Percentiles rank a stretch among this genome's conserved stretches.
Conservation (phyloP, 1,140 invertebrate species). For the Zaprionus davidi region DNA sequence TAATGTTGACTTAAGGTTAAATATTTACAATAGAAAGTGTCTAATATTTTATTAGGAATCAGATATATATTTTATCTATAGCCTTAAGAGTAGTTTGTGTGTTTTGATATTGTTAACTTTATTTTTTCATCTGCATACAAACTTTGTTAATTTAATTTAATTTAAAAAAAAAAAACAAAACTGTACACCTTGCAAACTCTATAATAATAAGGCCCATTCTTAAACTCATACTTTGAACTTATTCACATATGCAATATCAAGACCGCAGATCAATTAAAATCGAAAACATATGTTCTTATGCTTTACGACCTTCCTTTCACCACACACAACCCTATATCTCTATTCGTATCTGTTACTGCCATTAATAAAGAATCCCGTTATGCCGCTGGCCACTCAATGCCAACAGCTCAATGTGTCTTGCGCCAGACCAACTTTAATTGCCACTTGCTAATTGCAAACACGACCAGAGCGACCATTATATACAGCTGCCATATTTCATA, state of each 20-base stretch:
- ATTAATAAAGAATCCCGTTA: conserved; percentile 43
- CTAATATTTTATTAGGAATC: too few relatives aligned
- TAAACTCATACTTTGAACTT: too few relatives aligned
- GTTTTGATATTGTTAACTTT: too few relatives aligned
- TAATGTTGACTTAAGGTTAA: too few relatives aligned
- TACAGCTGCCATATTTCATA: conserved; percentile 75
- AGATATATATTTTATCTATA: too few relatives aligned
- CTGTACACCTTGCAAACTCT: too few relatives aligned
- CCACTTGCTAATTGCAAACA: conserved; percentile 77
- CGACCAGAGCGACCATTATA: conserved; percentile 57
- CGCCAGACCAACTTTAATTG: conserved; percentile 69
- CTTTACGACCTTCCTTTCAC: not conserved
- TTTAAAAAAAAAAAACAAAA: too few relatives aligned
- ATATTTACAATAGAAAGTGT: too few relatives aligned
- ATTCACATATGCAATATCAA: not conserved
- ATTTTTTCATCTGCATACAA: too few relatives aligned
- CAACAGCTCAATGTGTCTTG: conserved; percentile 46
- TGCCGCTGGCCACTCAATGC: conserved; percentile 52
- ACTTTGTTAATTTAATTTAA: too few relatives aligned
- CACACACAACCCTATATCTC: not conserved
- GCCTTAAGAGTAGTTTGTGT: too few relatives aligned
- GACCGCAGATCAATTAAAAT: conserved; percentile 4
- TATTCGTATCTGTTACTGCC: conserved; percentile 1
- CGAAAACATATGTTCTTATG: not conserved
- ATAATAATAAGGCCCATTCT: too few relatives aligned